phyloP scores from a whole-genome alignment of 2,113 vertebrate genomes.

The Hiodon tergisus region DNA sequence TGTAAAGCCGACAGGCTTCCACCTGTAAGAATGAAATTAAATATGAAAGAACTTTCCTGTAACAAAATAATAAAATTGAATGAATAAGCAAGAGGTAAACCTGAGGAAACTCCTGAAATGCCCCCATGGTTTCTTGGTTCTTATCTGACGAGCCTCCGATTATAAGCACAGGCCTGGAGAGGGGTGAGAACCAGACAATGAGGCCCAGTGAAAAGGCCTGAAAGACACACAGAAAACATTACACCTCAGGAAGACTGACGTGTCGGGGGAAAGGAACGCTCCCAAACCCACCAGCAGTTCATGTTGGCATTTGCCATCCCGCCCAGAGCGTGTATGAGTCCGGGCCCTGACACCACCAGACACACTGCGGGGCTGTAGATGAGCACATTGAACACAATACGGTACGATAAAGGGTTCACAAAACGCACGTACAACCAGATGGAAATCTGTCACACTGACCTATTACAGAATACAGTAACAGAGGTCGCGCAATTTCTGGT shows the following conservation, averaged over 20 bases:
- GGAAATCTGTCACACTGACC: too few relatives aligned
- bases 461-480: too few relatives aligned
- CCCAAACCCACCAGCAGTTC: constrained; percentile 82
- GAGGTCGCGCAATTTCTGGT: too few relatives aligned
- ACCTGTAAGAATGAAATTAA: constrained; percentile 61
- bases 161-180: constrained; percentile 83
- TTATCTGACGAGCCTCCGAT: constrained; percentile 87
- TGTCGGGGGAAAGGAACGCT: too few relatives aligned
- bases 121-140: constrained; percentile 88
- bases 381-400: constrained; percentile 13
- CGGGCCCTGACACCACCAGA: constrained; percentile 91
- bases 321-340: constrained; percentile 81
- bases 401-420: not conserved
- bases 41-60: not conserved
- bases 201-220: not conserved
- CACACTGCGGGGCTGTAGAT: constrained; percentile 80
- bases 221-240: not conserved
- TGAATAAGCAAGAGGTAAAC: constrained; percentile 47
- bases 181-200: not conserved
- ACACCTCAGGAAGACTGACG: too few relatives aligned
- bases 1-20: constrained; percentile 88
- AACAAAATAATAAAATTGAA: not conserved
- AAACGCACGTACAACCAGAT: not conserved
- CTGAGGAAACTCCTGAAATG: constrained; percentile 97
- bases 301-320: constrained; percentile 93